A percentile compares a stretch with the other conserved stretches of the same genome.
phyloP scores from a whole-genome alignment of 2,797 vertebrate species.

The Sebastes cheni region DNA sequence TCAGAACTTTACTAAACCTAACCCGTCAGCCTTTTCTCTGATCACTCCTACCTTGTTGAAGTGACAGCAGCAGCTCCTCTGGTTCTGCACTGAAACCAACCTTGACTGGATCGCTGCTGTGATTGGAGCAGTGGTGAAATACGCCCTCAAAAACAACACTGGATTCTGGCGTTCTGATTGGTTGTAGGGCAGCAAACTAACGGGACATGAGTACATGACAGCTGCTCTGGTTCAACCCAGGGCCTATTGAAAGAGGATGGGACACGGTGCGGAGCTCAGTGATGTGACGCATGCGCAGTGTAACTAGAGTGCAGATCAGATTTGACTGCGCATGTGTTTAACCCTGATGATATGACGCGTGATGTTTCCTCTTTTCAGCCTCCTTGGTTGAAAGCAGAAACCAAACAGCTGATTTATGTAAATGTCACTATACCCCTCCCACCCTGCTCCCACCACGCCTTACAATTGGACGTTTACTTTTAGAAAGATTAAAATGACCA shows the following conservation, averaged over 20 bases:
- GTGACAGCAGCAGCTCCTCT: constrained; percentile 72
- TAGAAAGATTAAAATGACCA: constrained; percentile 52
- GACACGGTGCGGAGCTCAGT: fast-evolving
- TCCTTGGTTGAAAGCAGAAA: not conserved
- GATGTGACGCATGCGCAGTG: too few relatives aligned
- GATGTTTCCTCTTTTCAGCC: too few relatives aligned
- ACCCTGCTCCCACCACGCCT: not conserved
- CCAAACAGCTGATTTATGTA: not conserved
- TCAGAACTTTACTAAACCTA: not conserved
- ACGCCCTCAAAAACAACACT: constrained; percentile 19
- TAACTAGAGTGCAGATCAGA: too few relatives aligned
- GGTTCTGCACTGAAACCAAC: constrained; percentile 61
- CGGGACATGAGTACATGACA: not conserved
- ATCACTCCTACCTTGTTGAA: constrained; percentile 70
- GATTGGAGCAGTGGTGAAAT: constrained; percentile 50
- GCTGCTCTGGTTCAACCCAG: not conserved
- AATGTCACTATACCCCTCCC: not conserved
- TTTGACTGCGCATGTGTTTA: too few relatives aligned
- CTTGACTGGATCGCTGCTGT: constrained; percentile 16
- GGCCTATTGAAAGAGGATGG: too few relatives aligned
- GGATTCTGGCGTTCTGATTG: constrained; percentile 35
- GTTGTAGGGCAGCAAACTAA: not conserved
- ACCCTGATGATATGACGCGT: too few relatives aligned
- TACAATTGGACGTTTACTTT: constrained; percentile 63
- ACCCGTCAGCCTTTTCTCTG: not conserved